Evolutionary conservation across 2,888 invertebrate genomes (phyloP).

Genomic region (Sturmia bella): DNA sequence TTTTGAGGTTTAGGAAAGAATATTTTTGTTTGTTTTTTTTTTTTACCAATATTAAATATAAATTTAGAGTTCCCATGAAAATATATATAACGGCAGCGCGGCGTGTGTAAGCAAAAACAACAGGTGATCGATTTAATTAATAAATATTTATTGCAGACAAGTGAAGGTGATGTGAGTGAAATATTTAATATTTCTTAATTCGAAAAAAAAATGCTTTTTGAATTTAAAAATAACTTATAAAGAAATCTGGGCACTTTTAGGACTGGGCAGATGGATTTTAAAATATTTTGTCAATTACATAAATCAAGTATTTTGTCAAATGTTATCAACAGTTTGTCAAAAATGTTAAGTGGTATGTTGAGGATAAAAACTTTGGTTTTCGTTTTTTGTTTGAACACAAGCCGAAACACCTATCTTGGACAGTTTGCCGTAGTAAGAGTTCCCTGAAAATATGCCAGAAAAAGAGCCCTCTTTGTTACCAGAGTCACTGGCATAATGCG

Average conservation of each 20-base stretch:
- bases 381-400: too few species aligned
- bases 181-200: conserved; percentile 34
- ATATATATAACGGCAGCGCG: conserved; percentile 56
- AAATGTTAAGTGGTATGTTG: too few species aligned
- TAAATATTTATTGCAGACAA: conserved; percentile 1
- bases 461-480: too few species aligned
- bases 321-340: too few species aligned
- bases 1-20: conserved; percentile 53
- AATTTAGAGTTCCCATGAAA: conserved; percentile 69
- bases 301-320: too few species aligned
- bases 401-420: too few species aligned
- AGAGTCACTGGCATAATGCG: too few species aligned
- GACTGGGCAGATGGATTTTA: too few species aligned
- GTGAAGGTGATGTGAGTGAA: conserved; percentile 29
- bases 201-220: conserved; percentile 6
- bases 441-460: too few species aligned
- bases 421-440: too few species aligned
- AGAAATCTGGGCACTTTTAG: neutral
- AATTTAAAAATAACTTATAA: conserved; percentile 22
- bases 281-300: too few species aligned
- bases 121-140: conserved; percentile 37
- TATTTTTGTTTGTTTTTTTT: conserved; percentile 22
- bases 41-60: conserved; percentile 66
- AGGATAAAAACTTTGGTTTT: too few species aligned
- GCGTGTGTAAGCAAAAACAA: conserved; percentile 15